Evolutionary conservation across 2,888 invertebrate species (phyloP), one percentile per base, ranked within the genome.

Genomic region (Bursaphelenchus okinawaensis): DNA sequence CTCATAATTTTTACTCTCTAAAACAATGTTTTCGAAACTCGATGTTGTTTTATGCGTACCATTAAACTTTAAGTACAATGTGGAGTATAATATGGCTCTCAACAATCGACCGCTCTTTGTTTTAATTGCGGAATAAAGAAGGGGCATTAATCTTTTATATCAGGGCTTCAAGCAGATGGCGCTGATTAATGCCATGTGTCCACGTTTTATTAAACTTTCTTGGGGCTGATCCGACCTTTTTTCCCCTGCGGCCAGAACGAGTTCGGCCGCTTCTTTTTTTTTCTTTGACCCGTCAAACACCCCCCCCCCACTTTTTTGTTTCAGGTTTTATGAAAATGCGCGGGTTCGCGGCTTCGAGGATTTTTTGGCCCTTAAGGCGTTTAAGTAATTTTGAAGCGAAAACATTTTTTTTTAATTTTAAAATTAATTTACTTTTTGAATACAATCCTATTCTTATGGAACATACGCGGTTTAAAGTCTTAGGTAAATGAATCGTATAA

Each of bases 251-350:
- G 56, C 23, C 56, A 56, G 22, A 40, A 40, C 22, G 50, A 56
- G 50, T 56, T 56, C 31, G 50, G 56, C 26, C 56, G 31, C 50
- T 50, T 56, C 26, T 50, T 56, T n/a, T 56, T 56, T 56, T n/a
- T 56, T 56, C n/a, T 22, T 26, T 56, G 31, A 40, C 50, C 56
- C 12, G 2, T 3, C 31, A 22, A 56, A 50, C 31, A 12, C 27
- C 12, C 24, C 56, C n/a, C n/a, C n/a, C n/a, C n/a, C n/a, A n/a
- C n/a, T n/a, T 56, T 40, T 56, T 56, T 40, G 31, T 56, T 56
- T 40, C 56, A 56, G 56, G 56, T 56, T 40, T n/a, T 40, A 40
- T 40, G n/a, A 40, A 40, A 40, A 16, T 40, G 40, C 40, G 40
- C 28, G 28, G 29, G 56, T 55, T 52, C 7, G 52, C 52, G 20